A percentile compares a stretch with the other conserved stretches of the same genome.
These are phyloP conservation scores for Junonia oenone DNA, from an alignment of 2,888 invertebrate genomes.

Conservation along the genomic window DNA sequence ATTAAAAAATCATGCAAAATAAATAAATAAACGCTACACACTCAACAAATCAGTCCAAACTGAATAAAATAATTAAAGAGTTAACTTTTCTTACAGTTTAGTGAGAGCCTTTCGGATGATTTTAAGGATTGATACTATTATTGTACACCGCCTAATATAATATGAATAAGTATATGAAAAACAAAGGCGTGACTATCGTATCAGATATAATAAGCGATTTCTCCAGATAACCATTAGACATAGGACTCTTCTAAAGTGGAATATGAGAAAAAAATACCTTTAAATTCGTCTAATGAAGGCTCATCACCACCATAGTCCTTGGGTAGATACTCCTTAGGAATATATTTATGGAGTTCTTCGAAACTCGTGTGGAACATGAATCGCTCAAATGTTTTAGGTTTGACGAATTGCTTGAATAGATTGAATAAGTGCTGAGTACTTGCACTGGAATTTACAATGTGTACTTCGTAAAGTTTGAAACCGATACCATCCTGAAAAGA, in stretches of 20 bases:
- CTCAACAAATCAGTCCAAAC: too few relatives aligned
- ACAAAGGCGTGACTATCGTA: too few relatives aligned
- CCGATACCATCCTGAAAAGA: conserved; percentile 66
- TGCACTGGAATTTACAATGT: conserved; percentile 60
- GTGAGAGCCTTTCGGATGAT: too few relatives aligned
- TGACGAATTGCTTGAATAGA: conserved; percentile 57
- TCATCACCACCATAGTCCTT: conserved; percentile 58
- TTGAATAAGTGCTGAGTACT: conserved; percentile 47
- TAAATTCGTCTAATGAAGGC: conserved; percentile 47
- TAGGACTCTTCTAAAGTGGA: background rate
- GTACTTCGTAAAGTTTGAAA: conserved; percentile 55
- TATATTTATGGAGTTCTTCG: conserved; percentile 47
- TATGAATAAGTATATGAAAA: too few relatives aligned
- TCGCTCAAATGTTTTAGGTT: conserved; percentile 59
- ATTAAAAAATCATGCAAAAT: too few relatives aligned
- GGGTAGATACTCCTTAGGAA: conserved; percentile 53
- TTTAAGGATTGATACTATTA: too few relatives aligned
- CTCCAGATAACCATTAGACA: too few relatives aligned
- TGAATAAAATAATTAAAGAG: too few relatives aligned
- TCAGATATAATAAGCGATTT: too few relatives aligned
- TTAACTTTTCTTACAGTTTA: too few relatives aligned
- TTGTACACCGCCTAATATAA: too few relatives aligned
- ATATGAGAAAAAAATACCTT: conserved; percentile 40
- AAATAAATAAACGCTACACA: too few relatives aligned
- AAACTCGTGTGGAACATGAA: conserved; percentile 47